Evolutionary conservation across 2,888 invertebrate species (phyloP), one percentile per base, ranked within the genome.

Genomic region (Uloborus plumipes): DNA sequence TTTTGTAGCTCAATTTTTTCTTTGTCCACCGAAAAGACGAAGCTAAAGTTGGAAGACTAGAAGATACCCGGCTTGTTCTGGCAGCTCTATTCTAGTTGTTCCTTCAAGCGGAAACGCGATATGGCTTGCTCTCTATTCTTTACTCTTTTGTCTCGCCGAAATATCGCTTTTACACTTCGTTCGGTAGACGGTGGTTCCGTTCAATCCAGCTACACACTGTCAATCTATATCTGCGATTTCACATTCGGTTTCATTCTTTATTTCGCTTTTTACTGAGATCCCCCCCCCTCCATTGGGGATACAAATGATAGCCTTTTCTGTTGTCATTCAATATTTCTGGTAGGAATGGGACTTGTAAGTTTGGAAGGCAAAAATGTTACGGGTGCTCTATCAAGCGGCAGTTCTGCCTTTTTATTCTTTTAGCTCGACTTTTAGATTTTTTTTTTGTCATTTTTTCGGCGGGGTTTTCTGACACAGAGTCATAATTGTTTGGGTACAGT

Each of bases 141-240:
- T 70, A 64, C 77, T 77, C 64, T 64, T 73, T 65, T 77, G 70
- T 77, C 64, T 77, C 64, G 77, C 49, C 62, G 70, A 77, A 77
- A 77, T 77, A 77, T 77, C 77, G 70, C 77, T 77, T 77, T 77
- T 70, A 77, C 77, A 77, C 77, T 71, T 55, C 70, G 51, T 39
- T 77, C 77, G 70, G 22, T 69, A 55, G 66, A 58, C 31, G 75
- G 75, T 59, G 59, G 66, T 26, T 51, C 67, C 53, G 62, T 59
- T 76, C 76, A 59, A 50, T 69, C 76, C 20, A 39, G 51, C n/a
- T 76, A 22, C 53, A 61, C 53, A 53, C 77, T 77, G 77, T 77
- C 77, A 77, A 77, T 77, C 77, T 77, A 58, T 77, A 77, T 77
- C 77, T 70, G 65, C 77, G 77, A 77, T 77, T 77, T 77, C 77